phyloP scores from a whole-genome alignment of 2,888 invertebrate species.

The Rhingia campestris region DNA sequence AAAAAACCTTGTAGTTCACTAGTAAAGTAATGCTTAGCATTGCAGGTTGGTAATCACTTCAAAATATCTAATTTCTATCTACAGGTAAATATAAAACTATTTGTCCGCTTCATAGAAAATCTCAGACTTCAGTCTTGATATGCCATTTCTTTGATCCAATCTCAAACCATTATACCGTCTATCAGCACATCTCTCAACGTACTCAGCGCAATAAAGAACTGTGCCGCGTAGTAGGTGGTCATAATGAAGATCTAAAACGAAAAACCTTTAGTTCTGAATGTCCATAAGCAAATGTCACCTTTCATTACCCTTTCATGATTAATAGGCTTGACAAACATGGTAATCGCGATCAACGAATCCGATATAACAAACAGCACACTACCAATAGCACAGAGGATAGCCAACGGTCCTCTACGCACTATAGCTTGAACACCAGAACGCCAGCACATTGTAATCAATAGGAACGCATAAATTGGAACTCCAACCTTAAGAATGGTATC shows the following conservation, averaged over 20 bases:
- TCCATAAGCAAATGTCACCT: neutral
- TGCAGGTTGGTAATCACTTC: too few relatives aligned
- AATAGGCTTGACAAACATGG: constrained; percentile 88
- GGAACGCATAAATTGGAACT: constrained; percentile 88
- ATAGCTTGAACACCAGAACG: constrained; percentile 87
- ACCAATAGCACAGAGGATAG: constrained; percentile 88
- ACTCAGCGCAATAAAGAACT: constrained; percentile 86
- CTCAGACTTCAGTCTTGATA: neutral
- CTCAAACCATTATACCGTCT: neutral
- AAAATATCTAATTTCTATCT: too few relatives aligned
- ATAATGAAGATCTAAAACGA: constrained; percentile 89
- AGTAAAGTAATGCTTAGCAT: too few relatives aligned
- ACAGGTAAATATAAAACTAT: too few relatives aligned
- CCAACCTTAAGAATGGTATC: constrained; percentile 83
- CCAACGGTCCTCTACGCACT: constrained; percentile 86
- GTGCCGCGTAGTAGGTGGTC: constrained; percentile 94
- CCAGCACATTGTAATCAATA: constrained; percentile 92
- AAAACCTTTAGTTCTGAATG: neutral
- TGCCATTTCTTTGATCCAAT: neutral
- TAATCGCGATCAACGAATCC: constrained; percentile 90
- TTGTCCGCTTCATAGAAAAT: neutral
- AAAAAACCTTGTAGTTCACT: too few relatives aligned
- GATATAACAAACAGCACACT: constrained; percentile 90
- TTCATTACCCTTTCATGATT: constrained; percentile 86
- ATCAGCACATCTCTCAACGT: neutral